Conservation (phyloP, 2,113 vertebrate species). For the Peromyscus californicus region DNA sequence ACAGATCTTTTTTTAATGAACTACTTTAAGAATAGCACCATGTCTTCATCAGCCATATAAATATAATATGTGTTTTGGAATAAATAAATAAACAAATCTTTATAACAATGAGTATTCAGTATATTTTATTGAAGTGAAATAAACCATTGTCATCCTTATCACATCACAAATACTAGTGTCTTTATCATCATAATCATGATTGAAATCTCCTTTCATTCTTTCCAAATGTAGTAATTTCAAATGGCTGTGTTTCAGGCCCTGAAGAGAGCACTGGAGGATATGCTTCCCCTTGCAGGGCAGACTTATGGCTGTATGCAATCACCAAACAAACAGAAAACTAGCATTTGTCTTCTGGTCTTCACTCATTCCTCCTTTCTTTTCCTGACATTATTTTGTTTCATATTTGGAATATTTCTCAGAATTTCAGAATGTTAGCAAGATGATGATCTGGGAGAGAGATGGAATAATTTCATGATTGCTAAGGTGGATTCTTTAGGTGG, state of each 20-base stretch:
- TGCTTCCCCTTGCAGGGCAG: background rate
- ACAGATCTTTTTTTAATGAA: background rate
- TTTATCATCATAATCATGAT: background rate
- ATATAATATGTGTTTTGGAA: background rate
- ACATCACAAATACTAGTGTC: background rate
- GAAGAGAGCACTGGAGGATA: background rate
- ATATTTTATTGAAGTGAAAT: slow-evolving; percentile 26
- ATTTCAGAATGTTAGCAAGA: background rate
- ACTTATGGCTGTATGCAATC: background rate
- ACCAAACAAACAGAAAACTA: background rate
- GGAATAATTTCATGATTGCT: background rate
- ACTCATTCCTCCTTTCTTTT: background rate
- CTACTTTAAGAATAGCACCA: background rate
- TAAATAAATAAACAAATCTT: background rate
- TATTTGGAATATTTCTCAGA: background rate
- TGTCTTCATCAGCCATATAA: background rate
- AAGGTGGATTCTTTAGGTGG: background rate
- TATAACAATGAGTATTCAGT: background rate
- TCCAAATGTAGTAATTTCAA: background rate
- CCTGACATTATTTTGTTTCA: background rate
- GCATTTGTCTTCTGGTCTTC: background rate
- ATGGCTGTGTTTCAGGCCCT: background rate
- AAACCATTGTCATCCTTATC: background rate
- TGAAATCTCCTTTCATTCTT: background rate
- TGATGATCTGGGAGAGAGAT: background rate